Evolutionary conservation across 2,113 vertebrate genomes (phyloP).

Genomic region (Petromus typicus): DNA sequence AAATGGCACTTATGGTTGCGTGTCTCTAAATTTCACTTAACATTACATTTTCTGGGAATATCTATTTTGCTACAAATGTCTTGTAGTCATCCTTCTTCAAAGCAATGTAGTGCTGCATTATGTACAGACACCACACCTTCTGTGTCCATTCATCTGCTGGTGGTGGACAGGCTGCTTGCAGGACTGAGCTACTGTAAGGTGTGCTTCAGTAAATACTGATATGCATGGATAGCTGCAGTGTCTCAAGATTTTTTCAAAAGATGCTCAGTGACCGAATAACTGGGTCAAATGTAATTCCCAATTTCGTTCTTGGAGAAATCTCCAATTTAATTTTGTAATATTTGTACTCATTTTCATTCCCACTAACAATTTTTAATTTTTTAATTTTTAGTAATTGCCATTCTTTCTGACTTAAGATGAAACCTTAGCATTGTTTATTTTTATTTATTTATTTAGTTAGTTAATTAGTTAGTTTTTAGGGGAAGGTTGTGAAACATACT

Average conservation of each 20-base stretch:
- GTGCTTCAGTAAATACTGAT: not conserved
- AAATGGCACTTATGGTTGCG: not conserved
- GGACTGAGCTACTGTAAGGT: not conserved
- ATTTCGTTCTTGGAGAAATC: not conserved
- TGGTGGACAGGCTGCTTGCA: not conserved
- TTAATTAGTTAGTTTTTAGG: too few species aligned
- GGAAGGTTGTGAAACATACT: not conserved
- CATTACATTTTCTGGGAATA: not conserved
- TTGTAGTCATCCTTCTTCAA: not conserved
- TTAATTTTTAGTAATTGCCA: not conserved
- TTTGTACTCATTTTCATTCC: not conserved
- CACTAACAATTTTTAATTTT: too few species aligned
- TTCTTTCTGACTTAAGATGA: not conserved
- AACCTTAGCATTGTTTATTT: not conserved
- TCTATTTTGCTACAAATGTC: not conserved
- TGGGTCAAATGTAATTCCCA: not conserved
- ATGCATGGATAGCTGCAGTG: not conserved
- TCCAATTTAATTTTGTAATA: not conserved
- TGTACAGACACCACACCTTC: not conserved
- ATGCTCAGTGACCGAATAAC: not conserved
- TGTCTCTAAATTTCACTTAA: not conserved
- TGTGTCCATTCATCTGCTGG: not conserved
- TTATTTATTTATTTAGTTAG: too few species aligned
- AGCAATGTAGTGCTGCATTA: not conserved
- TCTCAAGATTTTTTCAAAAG: not conserved